phyloP scores from a whole-genome alignment of 2,113 vertebrate species.

The Mormoops blainvillei region DNA sequence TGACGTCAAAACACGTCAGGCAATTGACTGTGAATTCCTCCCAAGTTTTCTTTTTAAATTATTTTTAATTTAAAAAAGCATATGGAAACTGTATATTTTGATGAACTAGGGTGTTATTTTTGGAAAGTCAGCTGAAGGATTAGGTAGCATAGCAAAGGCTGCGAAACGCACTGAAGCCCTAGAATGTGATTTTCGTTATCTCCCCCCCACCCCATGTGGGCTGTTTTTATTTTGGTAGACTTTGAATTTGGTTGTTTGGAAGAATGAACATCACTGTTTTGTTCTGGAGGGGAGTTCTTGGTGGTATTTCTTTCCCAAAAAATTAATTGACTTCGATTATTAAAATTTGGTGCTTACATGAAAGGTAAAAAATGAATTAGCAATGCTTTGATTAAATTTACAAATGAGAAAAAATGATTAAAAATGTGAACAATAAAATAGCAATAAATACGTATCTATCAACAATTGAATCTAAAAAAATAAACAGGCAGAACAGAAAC shows the following conservation, averaged over 20 bases:
- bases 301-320: slow-evolving; percentile 36
- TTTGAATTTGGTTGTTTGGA: slow-evolving; percentile 32
- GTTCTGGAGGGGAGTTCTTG: slow-evolving; percentile 49
- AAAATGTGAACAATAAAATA: too few relatives aligned
- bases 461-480: too few relatives aligned
- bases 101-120: slow-evolving; percentile 81
- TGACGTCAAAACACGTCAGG: slow-evolving; percentile 79
- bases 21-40: slow-evolving; percentile 83
- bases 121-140: slow-evolving; percentile 81
- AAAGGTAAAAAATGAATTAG: slow-evolving; percentile 63
- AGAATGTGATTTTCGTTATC: slow-evolving; percentile 85
- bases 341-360: slow-evolving; percentile 75
- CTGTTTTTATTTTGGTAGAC: slow-evolving; percentile 34
- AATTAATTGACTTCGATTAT: slow-evolving; percentile 61
- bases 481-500: too few relatives aligned
- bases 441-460: too few relatives aligned
- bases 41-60: slow-evolving; percentile 79
- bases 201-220: slow-evolving; percentile 33
- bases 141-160: slow-evolving; percentile 79
- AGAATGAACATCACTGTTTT: slow-evolving; percentile 43
- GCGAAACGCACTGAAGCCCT: slow-evolving; percentile 86
- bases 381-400: slow-evolving; percentile 76
- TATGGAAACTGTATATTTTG: slow-evolving; percentile 86
- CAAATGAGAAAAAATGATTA: not conserved
- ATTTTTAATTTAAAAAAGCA: slow-evolving; percentile 85